phyloP scores from a whole-genome alignment of 1,140 invertebrate species.

The Hycleus cichorii region DNA sequence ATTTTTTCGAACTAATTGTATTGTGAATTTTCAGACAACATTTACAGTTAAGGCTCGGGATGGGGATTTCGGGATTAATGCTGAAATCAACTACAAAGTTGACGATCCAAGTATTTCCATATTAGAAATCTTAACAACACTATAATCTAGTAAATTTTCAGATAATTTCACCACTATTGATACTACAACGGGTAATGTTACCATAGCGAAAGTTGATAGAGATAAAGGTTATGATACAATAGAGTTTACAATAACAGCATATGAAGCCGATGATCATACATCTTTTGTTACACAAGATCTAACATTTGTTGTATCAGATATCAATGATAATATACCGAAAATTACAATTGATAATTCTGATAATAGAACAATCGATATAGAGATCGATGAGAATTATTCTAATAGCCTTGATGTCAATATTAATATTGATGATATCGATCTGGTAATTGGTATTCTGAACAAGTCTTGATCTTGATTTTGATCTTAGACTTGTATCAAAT shows the following conservation, averaged over 20 bases:
- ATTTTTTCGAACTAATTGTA: not conserved
- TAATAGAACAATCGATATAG: slow-evolving; percentile 12
- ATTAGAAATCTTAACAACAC: not conserved
- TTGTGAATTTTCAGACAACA: not conserved
- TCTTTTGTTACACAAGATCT: not conserved
- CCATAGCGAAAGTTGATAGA: not conserved
- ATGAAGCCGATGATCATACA: not conserved
- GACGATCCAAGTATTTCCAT: not conserved
- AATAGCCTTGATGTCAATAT: slow-evolving; percentile 23
- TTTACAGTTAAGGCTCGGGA: slow-evolving; percentile 1
- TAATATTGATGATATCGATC: slow-evolving; percentile 46
- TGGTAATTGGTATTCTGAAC: slow-evolving; percentile 34
- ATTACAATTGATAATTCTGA: not conserved
- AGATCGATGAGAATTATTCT: slow-evolving; percentile 20
- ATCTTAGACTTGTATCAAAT: too few relatives aligned
- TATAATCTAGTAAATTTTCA: not conserved
- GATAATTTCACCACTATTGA: not conserved
- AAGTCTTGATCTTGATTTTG: too few relatives aligned
- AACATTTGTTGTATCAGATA: not conserved
- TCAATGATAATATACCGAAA: slow-evolving; percentile 1
- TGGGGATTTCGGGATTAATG: slow-evolving; percentile 4
- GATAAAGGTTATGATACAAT: not conserved
- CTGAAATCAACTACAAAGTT: not conserved
- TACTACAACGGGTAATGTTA: not conserved
- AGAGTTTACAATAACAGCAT: not conserved